Evolutionary conservation across 2,113 vertebrate species (phyloP).

Genomic region (Gorsachius goisagi): DNA sequence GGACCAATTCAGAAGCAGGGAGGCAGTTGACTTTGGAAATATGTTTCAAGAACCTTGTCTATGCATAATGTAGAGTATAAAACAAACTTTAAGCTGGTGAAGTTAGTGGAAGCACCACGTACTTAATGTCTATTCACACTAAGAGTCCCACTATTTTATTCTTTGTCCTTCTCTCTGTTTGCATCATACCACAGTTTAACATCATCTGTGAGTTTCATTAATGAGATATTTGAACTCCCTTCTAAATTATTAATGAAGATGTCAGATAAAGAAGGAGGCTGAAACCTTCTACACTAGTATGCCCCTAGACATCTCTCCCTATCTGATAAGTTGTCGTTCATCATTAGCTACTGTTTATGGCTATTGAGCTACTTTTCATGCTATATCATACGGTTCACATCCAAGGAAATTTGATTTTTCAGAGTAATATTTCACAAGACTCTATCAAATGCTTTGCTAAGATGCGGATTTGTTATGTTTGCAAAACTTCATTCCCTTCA

Average conservation of each 20-base stretch:
- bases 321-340: conserved; percentile 56
- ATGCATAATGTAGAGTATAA: not conserved
- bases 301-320: not conserved
- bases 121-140: not conserved
- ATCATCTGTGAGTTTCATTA: conserved; percentile 37
- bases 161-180: not conserved
- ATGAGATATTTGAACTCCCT: not conserved
- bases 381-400: not conserved
- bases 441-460: not conserved
- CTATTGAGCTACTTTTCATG: conserved; percentile 58
- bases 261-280: conserved; percentile 24
- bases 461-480: not conserved
- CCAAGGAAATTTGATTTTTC: conserved; percentile 68
- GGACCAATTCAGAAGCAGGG: not conserved
- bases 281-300: not conserved
- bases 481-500: not conserved
- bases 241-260: conserved; percentile 61
- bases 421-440: conserved; percentile 19
- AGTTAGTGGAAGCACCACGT: not conserved
- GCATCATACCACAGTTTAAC: not conserved
- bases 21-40: not conserved
- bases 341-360: conserved; percentile 65
- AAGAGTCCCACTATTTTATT: not conserved
- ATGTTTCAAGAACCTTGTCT: not conserved
- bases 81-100: not conserved